Evolutionary conservation across 2,113 vertebrate species (phyloP).

Genomic region (Morone saxatilis): DNA sequence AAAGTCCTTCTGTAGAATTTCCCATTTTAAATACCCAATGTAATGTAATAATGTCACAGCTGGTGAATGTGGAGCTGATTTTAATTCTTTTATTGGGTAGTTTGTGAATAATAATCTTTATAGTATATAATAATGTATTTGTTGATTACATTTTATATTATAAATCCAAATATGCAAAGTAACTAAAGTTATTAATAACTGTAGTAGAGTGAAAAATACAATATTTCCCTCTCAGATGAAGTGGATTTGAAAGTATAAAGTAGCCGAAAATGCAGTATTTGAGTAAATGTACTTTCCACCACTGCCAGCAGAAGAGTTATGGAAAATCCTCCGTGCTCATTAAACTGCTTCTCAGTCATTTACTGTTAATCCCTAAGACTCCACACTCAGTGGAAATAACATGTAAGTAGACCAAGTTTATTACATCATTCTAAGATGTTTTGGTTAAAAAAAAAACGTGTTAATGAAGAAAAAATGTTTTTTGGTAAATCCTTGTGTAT

Average conservation of each 20-base stretch:
- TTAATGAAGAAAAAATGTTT: no score
- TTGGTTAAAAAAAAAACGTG: no score
- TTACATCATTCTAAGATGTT: neutral
- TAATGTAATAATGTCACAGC: neutral
- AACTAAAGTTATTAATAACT: neutral
- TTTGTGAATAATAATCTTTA: neutral
- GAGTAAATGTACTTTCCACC: neutral
- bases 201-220: neutral
- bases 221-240: neutral
- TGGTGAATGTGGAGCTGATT: neutral
- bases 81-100: neutral
- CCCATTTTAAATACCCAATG: no score
- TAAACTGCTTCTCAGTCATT: neutral
- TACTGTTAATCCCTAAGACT: neutral
- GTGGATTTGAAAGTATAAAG: neutral
- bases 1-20: neutral
- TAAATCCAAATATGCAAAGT: neutral
- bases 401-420: neutral
- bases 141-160: neutral
- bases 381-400: neutral
- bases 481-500: neutral
- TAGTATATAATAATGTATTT: neutral
- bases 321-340: no score
- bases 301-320: no score
- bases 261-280: neutral